These are phyloP conservation scores for Percina caprodes DNA, from an alignment of 2,113 vertebrate genomes.

Conservation along the genomic window DNA sequence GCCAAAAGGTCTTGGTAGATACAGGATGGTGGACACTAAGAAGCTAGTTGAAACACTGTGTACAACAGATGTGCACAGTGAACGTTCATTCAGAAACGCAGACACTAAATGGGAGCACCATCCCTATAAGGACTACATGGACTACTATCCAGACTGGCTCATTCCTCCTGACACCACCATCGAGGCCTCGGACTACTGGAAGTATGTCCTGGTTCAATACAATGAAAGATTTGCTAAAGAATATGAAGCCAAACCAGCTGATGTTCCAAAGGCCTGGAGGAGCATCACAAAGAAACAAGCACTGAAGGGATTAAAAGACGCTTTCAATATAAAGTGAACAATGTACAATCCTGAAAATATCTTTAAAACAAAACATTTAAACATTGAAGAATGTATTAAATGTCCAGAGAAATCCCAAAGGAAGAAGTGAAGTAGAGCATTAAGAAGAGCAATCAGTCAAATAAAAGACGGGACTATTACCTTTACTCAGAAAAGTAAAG, in stretches of 20 bases:
- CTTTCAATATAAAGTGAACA: slow-evolving; percentile 52
- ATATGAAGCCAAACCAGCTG: slow-evolving; percentile 43
- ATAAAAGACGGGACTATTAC: too few relatives aligned
- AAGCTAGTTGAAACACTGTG: slow-evolving; percentile 57
- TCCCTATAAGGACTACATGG: slow-evolving; percentile 63
- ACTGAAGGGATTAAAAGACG: slow-evolving; percentile 45
- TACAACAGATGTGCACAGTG: slow-evolving; percentile 50
- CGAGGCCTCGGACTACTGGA: slow-evolving; percentile 78
- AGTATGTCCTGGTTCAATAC: slow-evolving; percentile 66
- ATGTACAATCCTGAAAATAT: not conserved
- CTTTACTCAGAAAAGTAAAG: too few relatives aligned
- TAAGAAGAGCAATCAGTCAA: not conserved
- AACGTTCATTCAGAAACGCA: rapidly evolving
- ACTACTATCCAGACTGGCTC: slow-evolving; percentile 74
- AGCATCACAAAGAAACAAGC: slow-evolving; percentile 51
- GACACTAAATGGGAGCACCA: not conserved
- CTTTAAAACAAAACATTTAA: not conserved
- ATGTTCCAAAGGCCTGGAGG: slow-evolving; percentile 62
- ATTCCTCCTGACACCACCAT: slow-evolving; percentile 74
- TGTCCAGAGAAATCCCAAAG: not conserved
- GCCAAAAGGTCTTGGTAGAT: slow-evolving; percentile 50
- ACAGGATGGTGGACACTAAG: rapidly evolving
- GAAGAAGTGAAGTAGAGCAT: not conserved
- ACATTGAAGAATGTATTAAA: not conserved
- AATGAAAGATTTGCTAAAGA: slow-evolving; percentile 66